phyloP scores from a whole-genome alignment of 2,113 vertebrate genomes.

The Psophia crepitans region DNA sequence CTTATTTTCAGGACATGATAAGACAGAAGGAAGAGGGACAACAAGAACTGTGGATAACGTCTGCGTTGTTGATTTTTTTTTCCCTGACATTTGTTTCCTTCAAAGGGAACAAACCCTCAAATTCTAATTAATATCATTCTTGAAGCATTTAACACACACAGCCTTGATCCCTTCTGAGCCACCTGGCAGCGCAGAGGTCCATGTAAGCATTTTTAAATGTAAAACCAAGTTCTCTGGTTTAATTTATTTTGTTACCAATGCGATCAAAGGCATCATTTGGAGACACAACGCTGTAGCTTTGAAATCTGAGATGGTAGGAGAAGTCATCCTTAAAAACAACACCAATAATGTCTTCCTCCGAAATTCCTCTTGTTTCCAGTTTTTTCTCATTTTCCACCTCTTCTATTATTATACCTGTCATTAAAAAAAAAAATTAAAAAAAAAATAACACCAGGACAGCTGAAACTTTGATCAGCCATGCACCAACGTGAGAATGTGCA shows the following conservation, averaged over 20 bases:
- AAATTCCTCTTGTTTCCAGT: conserved; percentile 71
- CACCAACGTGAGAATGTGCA: background rate
- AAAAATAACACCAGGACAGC: background rate
- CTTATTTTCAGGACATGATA: background rate
- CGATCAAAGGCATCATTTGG: conserved; percentile 74
- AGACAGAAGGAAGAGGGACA: background rate
- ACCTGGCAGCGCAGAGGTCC: background rate
- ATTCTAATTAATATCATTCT: background rate
- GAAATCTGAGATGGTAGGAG: conserved; percentile 82
- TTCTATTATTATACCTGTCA: conserved; percentile 68
- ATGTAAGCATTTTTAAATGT: background rate
- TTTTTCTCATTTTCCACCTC: conserved; percentile 73
- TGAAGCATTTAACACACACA: background rate
- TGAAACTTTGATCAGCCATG: background rate
- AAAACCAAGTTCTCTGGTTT: background rate
- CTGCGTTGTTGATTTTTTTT: background rate
- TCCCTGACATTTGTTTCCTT: background rate
- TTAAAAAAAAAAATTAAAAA: too few species aligned
- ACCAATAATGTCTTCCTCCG: conserved; percentile 58
- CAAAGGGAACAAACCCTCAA: background rate
- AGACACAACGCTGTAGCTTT: background rate
- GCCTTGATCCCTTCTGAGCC: background rate
- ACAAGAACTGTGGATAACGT: background rate
- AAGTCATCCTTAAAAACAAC: conserved; percentile 82
- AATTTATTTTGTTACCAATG: conserved; percentile 68